Conservation (phyloP, 2,797 vertebrate genomes). For the Takifugu ocellatus region DNA sequence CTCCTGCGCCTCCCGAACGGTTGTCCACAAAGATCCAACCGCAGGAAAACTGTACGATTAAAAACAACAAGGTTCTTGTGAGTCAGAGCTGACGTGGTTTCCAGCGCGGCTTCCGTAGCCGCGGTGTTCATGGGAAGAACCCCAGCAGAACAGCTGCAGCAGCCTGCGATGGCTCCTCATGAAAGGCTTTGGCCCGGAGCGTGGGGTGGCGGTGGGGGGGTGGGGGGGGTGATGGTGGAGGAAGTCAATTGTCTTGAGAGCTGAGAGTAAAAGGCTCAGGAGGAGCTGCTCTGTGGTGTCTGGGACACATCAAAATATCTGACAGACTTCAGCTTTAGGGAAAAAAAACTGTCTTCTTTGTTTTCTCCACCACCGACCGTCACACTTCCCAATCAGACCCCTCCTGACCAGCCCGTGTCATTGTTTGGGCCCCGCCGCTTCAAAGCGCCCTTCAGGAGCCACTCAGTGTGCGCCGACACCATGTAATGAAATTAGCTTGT, state of each 20-base stretch:
- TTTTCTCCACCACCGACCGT: slow-evolving; percentile 85
- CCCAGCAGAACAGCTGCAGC: slow-evolving; percentile 86
- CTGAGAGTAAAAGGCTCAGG: slow-evolving; percentile 77
- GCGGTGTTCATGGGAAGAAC: slow-evolving; percentile 91
- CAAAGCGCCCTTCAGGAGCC: slow-evolving; percentile 88
- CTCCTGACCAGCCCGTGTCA: slow-evolving; percentile 83
- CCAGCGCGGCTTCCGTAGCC: background rate
- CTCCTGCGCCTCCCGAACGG: too few species aligned
- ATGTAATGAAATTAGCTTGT: slow-evolving; percentile 92
- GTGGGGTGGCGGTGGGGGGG: slow-evolving; percentile 70
- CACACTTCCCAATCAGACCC: slow-evolving; percentile 82
- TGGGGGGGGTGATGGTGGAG: slow-evolving; percentile 88
- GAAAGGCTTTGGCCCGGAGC: slow-evolving; percentile 90
- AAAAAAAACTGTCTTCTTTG: slow-evolving; percentile 71
- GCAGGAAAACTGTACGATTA: too few species aligned
- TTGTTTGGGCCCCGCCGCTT: slow-evolving; percentile 89
- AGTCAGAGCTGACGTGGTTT: too few species aligned
- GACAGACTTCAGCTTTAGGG: slow-evolving; percentile 98
- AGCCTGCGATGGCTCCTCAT: slow-evolving; percentile 84
- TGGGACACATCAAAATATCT: slow-evolving; percentile 98
- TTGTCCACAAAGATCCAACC: too few species aligned
- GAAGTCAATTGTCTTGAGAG: slow-evolving; percentile 91
- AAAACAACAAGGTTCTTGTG: too few species aligned
- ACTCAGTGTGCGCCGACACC: slow-evolving; percentile 91
- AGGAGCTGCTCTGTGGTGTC: slow-evolving; percentile 84